Base-by-base conservation (phyloP, 2,888 invertebrate genomes). In the Rhogogaster chlorosoma region DNA sequence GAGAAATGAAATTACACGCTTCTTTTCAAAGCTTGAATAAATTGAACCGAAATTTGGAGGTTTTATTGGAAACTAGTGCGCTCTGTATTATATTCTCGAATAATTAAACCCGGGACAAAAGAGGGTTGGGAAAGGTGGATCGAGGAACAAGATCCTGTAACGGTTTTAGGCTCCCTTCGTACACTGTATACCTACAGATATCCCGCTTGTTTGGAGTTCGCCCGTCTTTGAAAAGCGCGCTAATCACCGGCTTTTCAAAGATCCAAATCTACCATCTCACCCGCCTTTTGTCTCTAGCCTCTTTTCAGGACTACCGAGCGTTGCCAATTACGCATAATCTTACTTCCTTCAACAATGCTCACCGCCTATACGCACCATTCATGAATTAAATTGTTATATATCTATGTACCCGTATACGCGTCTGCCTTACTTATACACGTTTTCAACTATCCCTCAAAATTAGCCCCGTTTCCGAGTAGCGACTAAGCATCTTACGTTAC, bases 301-400 rank as follows among this genome's bases (percentile, higher is more conserved):
- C 67, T 67, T 67, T 67, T 67, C 67, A 67, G 32, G 67, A 67
- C 67, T 67, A 67, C 67, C 10, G 7, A 67, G 18, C 67, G 67
- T 29, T 67, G 32, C 67, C 67, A 32, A 67, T 67, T 67, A 67
- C 67, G 67, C 67, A 67, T 67, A 67, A 67, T 32, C 67, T 67
- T 67, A 32, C 32, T 32, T 32, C 18, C 32, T 12, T 6, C 10
- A 67, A 67, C 67, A 67, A 67, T 67, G 67, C 67, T 32, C 67
- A 61, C 9, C 12, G 26, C 26, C 26, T 32, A 67, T 67, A 67
- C 67, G 67, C 32, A 32, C 29, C 18, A 67, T 29, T 15, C 32
- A 67, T 15, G 32, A 67, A 67, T 67, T 67, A 18, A 32, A 67
- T 18, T 32, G 32, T 67, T 32, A 67, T 67, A 67, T 67, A 67